Base-by-base conservation (phyloP, 2,797 vertebrate genomes). In the Pitangus sulphuratus region DNA sequence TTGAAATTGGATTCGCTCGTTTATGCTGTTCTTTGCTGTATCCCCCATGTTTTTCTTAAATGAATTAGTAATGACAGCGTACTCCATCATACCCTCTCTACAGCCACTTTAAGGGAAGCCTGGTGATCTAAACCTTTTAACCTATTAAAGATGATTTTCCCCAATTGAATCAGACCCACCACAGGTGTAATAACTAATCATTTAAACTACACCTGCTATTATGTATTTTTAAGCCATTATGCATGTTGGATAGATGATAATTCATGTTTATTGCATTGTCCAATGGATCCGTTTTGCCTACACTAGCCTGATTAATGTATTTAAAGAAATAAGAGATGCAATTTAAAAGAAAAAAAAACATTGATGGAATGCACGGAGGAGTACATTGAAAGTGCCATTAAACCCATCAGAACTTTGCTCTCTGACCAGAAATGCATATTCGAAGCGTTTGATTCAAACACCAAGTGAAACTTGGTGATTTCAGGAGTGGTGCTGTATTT, bases 111-210 rank as follows among this genome's bases (percentile, higher is more conserved):
- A 98, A 99, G 98, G 98, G 99, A 99, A 99, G 99, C 99, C 98
- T 98, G 98, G 99, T 99, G 99, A 99, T 99, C 99, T 99, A 99
- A 99, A 99, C 99, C 99, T 99, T 99, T 99, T 99, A 99, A 99
- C 99, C 99, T 99, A 99, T 99, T 99, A 99, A 99, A 98, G 98
- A 99, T 99, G 99, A 99, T 99, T 99, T 99, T 99, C 99, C 99
- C 99, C 99, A 99, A 99, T 99, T 99, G 99, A 99, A 99, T 99
- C 99, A 99, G 98, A 98, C 98, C 99, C 99, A 99, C 99, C 99
- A 98, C 99, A 99, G 99, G 99, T 99, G 99, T 99, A 98, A 99
- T 99, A 99, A 99, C 99, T 99, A 99, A 99, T 99, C 99, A 98
- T 99, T 99, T 98, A 98, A 98, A 99, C 98, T 98, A 98, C 98